phyloP scores from a whole-genome alignment of 2,797 vertebrate genomes.

The Leucoraja ocellata region DNA sequence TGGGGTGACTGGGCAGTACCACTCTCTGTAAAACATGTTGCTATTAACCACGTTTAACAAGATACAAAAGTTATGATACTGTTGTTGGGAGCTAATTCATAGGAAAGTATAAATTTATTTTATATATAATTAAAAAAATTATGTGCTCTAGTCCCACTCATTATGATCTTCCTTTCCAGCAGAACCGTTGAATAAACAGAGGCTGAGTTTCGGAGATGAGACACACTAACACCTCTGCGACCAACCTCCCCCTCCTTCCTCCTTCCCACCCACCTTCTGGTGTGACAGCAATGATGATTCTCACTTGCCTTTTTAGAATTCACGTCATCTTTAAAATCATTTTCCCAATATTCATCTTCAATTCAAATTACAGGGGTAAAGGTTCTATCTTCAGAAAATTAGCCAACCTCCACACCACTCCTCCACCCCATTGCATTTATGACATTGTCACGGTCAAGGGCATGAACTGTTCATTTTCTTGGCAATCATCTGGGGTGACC shows the following conservation, averaged over 20 bases:
- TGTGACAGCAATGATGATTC: not conserved
- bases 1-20: too few relatives aligned
- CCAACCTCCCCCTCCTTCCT: not conserved
- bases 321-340: not conserved
- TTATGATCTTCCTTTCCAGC: not conserved
- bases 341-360: not conserved
- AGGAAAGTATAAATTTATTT: not conserved
- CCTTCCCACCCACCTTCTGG: constrained; percentile 22
- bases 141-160: not conserved
- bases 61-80: not conserved
- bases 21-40: not conserved
- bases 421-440: too few relatives aligned
- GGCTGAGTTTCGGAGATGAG: constrained; percentile 20
- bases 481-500: too few relatives aligned
- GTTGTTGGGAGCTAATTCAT: not conserved
- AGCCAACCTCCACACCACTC: too few relatives aligned
- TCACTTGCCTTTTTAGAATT: not conserved
- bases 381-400: not conserved
- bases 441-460: too few relatives aligned
- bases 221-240: not conserved
- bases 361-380: not conserved
- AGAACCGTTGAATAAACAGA: not conserved
- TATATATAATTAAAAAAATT: not conserved
- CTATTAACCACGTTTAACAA: not conserved
- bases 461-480: too few relatives aligned